Evolutionary conservation across 2,113 vertebrate genomes (phyloP), one percentile per base, ranked within the genome.

Genomic region (Poeciliopsis retropinna): DNA sequence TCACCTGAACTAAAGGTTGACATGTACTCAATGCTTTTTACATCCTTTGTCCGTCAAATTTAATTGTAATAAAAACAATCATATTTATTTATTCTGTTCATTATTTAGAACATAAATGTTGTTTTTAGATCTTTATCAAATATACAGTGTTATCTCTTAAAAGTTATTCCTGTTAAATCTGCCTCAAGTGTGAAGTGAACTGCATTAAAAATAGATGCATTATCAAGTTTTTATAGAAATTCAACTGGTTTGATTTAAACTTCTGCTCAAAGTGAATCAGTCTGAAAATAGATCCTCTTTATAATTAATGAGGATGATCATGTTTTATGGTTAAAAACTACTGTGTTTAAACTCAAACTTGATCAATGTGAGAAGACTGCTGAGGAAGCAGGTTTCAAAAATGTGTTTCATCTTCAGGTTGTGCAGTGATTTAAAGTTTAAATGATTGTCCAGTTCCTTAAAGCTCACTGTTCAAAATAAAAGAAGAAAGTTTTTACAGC

Each of bases 371-470:
- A 22, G 14, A 13, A 66, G 34, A 34, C 34, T 28, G 13, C n/a
- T 41, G n/a, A 13, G 7, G 14, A 28, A 27, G 28, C 3, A 22
- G 10, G 29, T 64, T 14, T 37, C 5, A 39, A 13, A 39, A 15
- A 66, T 41, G 12, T 25, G 14, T 64, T 19, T 22, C 17, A 32
- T 72, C 41, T 28, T 37, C 39, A 65, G 31, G 37, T 30, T 70
- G 44, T 68, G 65, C 7, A n/a, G 62, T 54, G 25, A 10, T 32
- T 12, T 62, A 29, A 65, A 28, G 31, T 72, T 80, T 13, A 85
- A 78, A 73, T 27, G 32, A 75, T 71, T 29, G n/a, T 15, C 1
- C 22, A n/a, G 17, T 65, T 61, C 34, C 60, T 47, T 31, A 70
- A 12, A 5, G 32, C 51, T 0, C 1, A n/a, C 75, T 54, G 44